These are phyloP conservation scores for Troides oblongomaculatus DNA, from an alignment of 2,888 invertebrate genomes.

Conservation along the genomic window DNA sequence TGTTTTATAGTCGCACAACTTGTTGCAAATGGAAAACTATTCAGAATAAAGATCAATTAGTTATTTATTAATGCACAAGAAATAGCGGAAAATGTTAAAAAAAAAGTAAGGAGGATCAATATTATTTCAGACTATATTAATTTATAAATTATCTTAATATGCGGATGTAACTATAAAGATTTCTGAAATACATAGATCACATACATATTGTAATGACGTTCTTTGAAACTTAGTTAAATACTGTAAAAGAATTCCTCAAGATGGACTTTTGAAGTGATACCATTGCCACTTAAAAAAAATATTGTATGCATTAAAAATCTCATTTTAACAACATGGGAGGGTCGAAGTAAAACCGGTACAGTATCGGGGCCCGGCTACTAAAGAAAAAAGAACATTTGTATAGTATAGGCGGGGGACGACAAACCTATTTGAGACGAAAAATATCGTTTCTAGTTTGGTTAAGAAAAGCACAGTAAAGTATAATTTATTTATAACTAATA, in stretches of 20 bases:
- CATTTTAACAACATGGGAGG: conserved; percentile 17
- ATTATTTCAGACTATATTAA: too few species aligned
- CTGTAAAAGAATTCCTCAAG: neutral
- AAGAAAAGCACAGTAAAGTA: neutral
- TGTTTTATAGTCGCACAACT: too few species aligned
- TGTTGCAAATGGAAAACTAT: too few species aligned
- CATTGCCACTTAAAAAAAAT: neutral
- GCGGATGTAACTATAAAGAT: too few species aligned
- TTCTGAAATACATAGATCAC: too few species aligned
- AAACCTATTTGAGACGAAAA: conserved; percentile 23
- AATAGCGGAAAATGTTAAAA: too few species aligned
- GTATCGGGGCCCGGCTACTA: conserved; percentile 8
- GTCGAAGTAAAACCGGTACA: conserved; percentile 28
- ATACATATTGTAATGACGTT: neutral
- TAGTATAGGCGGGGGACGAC: conserved; percentile 17
- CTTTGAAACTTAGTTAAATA: neutral
- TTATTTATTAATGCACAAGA: too few species aligned
- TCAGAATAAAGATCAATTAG: too few species aligned
- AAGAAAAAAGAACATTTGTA: conserved; percentile 15
- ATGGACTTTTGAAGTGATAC: neutral
- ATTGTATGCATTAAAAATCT: conserved; percentile 13
- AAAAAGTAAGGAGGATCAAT: too few species aligned
- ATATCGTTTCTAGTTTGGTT: conserved; percentile 6
- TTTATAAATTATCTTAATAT: too few species aligned
- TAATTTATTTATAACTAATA: neutral